Conservation (phyloP, 2,113 vertebrate genomes). For the Tachysurus vachellii region DNA sequence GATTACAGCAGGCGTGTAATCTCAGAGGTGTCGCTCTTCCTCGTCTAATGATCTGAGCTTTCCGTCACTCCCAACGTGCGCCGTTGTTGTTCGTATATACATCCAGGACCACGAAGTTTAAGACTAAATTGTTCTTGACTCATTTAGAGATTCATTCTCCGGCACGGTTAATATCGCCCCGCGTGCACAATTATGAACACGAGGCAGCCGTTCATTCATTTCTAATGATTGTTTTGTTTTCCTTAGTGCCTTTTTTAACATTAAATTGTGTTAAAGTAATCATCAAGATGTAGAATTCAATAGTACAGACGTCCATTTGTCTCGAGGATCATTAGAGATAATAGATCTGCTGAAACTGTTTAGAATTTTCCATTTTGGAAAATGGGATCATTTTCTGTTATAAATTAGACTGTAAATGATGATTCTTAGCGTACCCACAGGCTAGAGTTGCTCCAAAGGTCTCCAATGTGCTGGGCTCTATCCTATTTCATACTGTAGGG, state of each 20-base stretch:
- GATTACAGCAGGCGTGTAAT: not conserved
- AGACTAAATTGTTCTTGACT: conserved; percentile 25
- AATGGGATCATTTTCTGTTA: conserved; percentile 51
- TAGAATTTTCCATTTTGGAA: conserved; percentile 56
- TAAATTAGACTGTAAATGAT: conserved; percentile 53
- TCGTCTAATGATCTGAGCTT: not conserved
- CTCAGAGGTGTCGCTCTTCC: not conserved
- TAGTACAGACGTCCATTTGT: conserved; percentile 56
- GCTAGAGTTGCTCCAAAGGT: conserved; percentile 30
- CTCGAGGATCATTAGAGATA: conserved; percentile 56
- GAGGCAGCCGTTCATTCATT: conserved; percentile 59
- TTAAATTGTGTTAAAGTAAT: conserved; percentile 60
- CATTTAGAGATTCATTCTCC: conserved; percentile 47
- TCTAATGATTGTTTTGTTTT: conserved; percentile 62
- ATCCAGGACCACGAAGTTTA: not conserved
- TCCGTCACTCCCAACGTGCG: not conserved
- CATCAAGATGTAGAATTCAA: conserved; percentile 58
- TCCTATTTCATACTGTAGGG: conserved; percentile 13
- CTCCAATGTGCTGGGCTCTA: not conserved
- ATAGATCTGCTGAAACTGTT: conserved; percentile 57
- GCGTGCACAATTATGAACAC: conserved; percentile 53
- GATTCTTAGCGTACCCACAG: conserved; percentile 34
- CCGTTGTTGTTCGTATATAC: not conserved
- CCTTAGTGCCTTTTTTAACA: conserved; percentile 50
- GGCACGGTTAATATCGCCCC: conserved; percentile 50